A percentile compares a stretch with the other conserved stretches of the same genome.
These are phyloP conservation scores for Sorex maritimensis DNA, from an alignment of 2,797 vertebrate species.

Conservation along the genomic window DNA sequence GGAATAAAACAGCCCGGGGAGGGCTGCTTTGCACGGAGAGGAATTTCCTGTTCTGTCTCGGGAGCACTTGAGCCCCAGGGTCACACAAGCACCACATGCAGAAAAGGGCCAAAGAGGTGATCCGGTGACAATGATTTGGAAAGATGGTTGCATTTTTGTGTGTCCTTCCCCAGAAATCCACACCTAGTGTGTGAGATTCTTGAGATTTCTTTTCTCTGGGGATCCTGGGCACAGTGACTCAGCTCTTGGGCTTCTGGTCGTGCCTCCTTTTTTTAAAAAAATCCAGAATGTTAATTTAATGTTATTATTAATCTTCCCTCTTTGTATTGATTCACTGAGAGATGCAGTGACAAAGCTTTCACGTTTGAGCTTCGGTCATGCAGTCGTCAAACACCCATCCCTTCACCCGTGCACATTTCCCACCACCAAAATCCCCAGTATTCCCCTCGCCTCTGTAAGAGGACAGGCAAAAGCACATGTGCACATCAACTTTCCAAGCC, in stretches of 20 bases:
- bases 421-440: no score
- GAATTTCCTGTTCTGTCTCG: neutral
- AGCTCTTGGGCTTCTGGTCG: constrained; percentile 37
- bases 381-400: no score
- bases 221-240: constrained; percentile 11
- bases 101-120: neutral
- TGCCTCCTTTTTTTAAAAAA: neutral
- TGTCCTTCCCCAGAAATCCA: neutral
- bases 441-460: neutral
- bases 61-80: neutral
- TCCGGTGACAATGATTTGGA: neutral
- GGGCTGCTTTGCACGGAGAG: neutral
- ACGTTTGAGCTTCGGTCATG: no score
- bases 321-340: no score
- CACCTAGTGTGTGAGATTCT: neutral
- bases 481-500: neutral
- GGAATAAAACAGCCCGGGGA: constrained; percentile 7
- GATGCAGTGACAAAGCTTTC: no score
- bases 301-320: no score
- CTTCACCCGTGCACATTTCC: no score
- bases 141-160: neutral
- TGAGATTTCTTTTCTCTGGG: constrained; percentile 5
- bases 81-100: neutral
- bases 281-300: no score
- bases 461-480: constrained; percentile 16